These are phyloP conservation scores for Syrphus vitripennis DNA, from an alignment of 2,888 invertebrate species.

Conservation along the genomic window DNA sequence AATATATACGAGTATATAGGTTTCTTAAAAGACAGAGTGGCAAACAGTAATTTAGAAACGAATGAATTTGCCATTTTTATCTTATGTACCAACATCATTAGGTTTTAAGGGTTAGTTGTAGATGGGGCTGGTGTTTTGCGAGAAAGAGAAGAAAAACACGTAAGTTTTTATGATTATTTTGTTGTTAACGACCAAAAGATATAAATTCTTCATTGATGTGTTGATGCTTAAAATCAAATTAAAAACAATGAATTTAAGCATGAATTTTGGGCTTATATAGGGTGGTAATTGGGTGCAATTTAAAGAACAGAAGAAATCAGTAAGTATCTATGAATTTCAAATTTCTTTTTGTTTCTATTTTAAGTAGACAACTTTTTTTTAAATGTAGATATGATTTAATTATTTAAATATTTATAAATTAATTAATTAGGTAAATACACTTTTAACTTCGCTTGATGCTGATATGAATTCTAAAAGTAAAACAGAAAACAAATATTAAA, in stretches of 20 bases:
- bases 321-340: too few relatives aligned
- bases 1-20: too few relatives aligned
- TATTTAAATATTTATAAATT: background rate
- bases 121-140: background rate
- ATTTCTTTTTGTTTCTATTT: too few relatives aligned
- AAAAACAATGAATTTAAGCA: slow-evolving; percentile 15
- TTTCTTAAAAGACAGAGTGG: slow-evolving; percentile 13
- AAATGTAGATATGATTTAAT: background rate
- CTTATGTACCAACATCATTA: background rate
- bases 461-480: background rate
- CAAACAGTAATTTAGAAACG: slow-evolving; percentile 20
- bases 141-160: too few relatives aligned
- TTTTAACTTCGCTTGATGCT: background rate
- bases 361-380: background rate
- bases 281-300: slow-evolving; percentile 1
- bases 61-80: slow-evolving; percentile 28
- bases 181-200: slow-evolving; percentile 31
- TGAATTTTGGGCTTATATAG: background rate
- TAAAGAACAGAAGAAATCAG: too few relatives aligned
- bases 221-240: slow-evolving; percentile 15
- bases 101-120: background rate
- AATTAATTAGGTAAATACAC: background rate
- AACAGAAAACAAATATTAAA: background rate
- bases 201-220: background rate
- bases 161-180: slow-evolving; percentile 43